Percentiles rank a stretch among this genome's conserved stretches.
phyloP scores from a whole-genome alignment of 2,113 vertebrate genomes.

The Lagenorhynchus albirostris region DNA sequence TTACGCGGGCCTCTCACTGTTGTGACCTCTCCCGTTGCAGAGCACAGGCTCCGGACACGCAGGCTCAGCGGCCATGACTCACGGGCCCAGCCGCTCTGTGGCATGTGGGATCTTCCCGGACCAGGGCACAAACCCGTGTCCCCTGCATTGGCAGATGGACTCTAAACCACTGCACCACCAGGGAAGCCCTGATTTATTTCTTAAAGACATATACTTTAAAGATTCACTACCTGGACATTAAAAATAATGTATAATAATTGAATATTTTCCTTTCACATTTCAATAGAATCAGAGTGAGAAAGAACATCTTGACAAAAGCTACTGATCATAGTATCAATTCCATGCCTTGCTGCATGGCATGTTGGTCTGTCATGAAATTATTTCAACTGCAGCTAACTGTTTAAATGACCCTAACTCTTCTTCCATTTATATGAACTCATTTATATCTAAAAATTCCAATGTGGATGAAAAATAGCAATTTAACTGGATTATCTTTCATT shows the following conservation, averaged over 20 bases:
- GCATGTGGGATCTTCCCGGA: too few species aligned
- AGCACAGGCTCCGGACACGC: too few species aligned
- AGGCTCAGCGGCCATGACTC: too few species aligned
- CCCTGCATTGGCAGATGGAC: too few species aligned
- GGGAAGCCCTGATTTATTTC: neutral
- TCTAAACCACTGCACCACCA: too few species aligned
- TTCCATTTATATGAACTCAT: slow-evolving; percentile 8
- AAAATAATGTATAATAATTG: neutral
- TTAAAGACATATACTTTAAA: neutral
- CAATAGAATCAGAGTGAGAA: neutral
- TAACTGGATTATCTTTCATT: slow-evolving; percentile 29
- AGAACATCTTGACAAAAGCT: neutral
- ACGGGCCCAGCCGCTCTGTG: too few species aligned
- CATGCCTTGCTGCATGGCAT: neutral
- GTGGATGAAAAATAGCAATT: slow-evolving; percentile 15
- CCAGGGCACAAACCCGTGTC: too few species aligned
- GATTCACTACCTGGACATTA: neutral
- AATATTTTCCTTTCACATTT: neutral
- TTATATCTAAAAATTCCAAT: slow-evolving; percentile 6
- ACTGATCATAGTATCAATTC: neutral
- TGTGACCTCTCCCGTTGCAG: too few species aligned
- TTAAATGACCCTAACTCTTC: neutral
- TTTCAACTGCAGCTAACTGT: neutral
- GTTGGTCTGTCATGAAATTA: neutral
- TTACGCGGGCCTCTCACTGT: too few species aligned